Conservation (phyloP, 2,113 vertebrate genomes). For the Eubucco bourcierii region DNA sequence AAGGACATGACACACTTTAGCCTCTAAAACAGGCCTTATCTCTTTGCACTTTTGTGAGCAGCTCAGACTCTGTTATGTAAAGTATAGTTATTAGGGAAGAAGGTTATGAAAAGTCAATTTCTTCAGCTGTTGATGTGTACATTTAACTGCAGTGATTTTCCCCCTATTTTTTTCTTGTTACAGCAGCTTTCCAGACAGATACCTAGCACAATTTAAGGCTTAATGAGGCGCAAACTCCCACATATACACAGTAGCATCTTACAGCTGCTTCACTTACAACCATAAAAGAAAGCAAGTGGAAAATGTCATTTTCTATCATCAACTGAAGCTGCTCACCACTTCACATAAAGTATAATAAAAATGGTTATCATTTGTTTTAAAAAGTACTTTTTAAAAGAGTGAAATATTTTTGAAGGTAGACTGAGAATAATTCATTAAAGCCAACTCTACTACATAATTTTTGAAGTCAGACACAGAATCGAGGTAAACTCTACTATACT, state of each 20-base stretch:
- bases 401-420: neutral
- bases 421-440: neutral
- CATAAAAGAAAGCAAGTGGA: slow-evolving; percentile 6
- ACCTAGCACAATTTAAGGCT: neutral
- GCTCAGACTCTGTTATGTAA: neutral
- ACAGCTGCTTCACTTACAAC: neutral
- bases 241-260: neutral
- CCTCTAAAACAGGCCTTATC: neutral
- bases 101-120: neutral
- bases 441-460: neutral
- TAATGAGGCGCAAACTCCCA: neutral
- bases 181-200: neutral
- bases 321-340: neutral
- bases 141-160: neutral
- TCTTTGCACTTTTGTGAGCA: neutral
- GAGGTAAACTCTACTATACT: neutral
- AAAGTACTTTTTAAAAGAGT: neutral
- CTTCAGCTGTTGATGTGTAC: neutral
- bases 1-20: neutral
- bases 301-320: neutral
- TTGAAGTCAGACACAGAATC: neutral
- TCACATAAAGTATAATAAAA: neutral
- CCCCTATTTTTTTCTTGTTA: neutral
- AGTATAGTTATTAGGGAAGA: neutral
- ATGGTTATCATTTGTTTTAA: neutral